Evolutionary conservation across 2,888 invertebrate genomes (phyloP), one percentile per base, ranked within the genome.

Genomic region (Serrognathus titanus): DNA sequence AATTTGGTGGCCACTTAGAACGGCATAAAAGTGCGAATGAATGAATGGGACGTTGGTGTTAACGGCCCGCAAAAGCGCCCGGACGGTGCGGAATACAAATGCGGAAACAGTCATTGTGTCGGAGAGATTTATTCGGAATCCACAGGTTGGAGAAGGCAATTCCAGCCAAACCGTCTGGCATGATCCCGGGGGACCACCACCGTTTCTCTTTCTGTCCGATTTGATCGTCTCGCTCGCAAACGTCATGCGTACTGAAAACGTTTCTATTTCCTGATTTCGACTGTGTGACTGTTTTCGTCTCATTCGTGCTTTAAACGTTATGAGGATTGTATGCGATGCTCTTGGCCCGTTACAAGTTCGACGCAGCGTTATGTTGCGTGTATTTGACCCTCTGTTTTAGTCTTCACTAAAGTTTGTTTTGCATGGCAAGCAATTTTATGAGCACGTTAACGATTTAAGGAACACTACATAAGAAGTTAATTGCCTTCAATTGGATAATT

Each of bases 101-200:
- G 63, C 66, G 67, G 68, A 66, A 67, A 66, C 61, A 57, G 65
- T 63, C 62, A 63, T 58, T 63, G 61, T 60, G 61, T 38, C 48
- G 48, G 67, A 66, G 71, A 75, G 75, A 75, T 77, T 76, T 76
- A 76, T 77, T 74, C 72, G 70, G 74, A 77, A 77, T 76, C 77
- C 76, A 77, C 77, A 77, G 75, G 76, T 77, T 76, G 76, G 65
- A 56, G 51, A 39, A 47, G 48, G 62, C 51, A 63, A 63, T 66
- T 63, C 67, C 69, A 70, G 73, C 69, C 70, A 69, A 67, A 71
- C 73, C 70, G 73, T 74, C 74, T 74, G 74, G 72, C 67, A 62
- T 52, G 59, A 61, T 68, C 74, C 72, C 67, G 66, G 69, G 73
- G 73, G 72, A 66, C 71, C 69, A 67, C 69, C 66, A 61, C 46